A percentile compares a stretch with the other conserved stretches of the same genome.
Evolutionary conservation across 2,113 vertebrate genomes (phyloP).

Genomic region (Rhegmatorhina hoffmannsi): DNA sequence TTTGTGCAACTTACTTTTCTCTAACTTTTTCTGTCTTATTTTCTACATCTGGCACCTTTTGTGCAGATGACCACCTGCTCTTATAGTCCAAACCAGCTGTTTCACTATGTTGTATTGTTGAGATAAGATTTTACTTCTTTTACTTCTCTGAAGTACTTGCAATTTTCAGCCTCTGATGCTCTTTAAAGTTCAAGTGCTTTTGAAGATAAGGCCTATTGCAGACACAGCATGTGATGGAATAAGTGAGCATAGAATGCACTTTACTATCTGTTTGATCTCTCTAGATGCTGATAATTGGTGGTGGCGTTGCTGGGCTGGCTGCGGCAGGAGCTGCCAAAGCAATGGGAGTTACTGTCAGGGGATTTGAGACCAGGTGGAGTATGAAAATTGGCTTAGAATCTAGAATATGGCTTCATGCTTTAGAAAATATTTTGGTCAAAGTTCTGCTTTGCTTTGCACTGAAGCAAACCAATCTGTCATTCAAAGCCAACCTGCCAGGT

Average conservation of each 20-base stretch:
- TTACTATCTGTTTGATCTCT: constrained; percentile 43
- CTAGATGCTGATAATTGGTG: constrained; percentile 82
- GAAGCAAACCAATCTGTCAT: background rate
- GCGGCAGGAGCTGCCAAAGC: constrained; percentile 84
- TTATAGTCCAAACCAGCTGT: background rate
- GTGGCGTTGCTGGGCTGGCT: constrained; percentile 81
- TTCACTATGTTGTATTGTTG: background rate
- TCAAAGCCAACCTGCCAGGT: background rate
- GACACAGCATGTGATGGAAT: constrained; percentile 16
- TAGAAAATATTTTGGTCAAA: background rate
- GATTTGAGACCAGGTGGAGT: constrained; percentile 80
- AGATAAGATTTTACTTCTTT: background rate
- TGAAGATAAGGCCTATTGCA: constrained; percentile 41
- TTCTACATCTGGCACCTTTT: background rate
- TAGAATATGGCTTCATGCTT: background rate
- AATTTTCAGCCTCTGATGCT: background rate
- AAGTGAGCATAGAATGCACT: constrained; percentile 13
- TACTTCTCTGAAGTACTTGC: background rate
- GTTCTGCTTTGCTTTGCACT: background rate
- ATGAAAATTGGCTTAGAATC: constrained; percentile 7
- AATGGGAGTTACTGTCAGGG: constrained; percentile 82
- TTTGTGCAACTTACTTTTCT: background rate
- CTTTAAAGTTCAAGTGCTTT: constrained; percentile 46
- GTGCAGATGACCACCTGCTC: background rate
- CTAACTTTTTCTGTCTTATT: background rate